These are phyloP conservation scores for Pan paniscus DNA, from an alignment of 2,113 vertebrate genomes.

Conservation along the genomic window DNA sequence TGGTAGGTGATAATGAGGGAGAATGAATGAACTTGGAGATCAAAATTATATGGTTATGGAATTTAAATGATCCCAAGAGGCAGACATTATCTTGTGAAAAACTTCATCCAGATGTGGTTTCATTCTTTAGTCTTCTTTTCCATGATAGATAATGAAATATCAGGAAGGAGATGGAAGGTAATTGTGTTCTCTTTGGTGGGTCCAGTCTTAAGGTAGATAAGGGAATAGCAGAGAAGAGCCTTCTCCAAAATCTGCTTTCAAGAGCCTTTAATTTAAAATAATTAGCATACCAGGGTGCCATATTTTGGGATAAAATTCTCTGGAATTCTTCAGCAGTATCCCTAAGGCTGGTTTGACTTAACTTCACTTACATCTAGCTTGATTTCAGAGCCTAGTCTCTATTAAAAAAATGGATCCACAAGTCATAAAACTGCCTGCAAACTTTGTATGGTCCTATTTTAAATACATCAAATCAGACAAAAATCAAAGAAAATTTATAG, in stretches of 20 bases:
- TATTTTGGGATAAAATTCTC: background rate
- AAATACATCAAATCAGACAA: background rate
- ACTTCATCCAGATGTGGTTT: background rate
- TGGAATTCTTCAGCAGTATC: background rate
- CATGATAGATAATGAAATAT: background rate
- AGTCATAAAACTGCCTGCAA: background rate
- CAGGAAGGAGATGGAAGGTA: background rate
- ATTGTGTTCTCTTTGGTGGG: background rate
- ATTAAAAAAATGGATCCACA: background rate
- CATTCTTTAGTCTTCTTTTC: background rate
- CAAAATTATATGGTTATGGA: background rate
- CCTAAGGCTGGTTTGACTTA: background rate
- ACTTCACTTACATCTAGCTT: background rate
- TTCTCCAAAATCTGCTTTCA: background rate
- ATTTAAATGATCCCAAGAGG: background rate
- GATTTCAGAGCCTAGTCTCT: background rate
- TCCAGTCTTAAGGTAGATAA: background rate
- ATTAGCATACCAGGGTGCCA: background rate
- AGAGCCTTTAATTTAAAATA: background rate
- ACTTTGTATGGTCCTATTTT: background rate
- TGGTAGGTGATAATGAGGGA: background rate
- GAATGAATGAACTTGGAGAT: background rate
- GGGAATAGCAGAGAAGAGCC: background rate
- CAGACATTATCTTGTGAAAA: background rate
- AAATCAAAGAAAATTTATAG: background rate